Base-by-base conservation (phyloP, 2,888 invertebrate species). In the Archips crataeganus region DNA sequence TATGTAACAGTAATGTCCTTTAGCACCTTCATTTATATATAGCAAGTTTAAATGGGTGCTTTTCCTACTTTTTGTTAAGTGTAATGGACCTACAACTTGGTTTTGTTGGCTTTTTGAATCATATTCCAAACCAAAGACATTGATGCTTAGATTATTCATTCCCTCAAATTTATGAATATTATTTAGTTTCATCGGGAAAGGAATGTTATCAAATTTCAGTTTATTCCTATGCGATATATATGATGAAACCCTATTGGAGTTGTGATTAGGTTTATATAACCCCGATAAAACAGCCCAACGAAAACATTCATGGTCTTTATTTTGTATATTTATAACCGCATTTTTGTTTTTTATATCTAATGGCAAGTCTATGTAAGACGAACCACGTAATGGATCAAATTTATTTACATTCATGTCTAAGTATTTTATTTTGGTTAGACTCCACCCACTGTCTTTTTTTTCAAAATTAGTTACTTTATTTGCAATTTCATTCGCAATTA, bases 281-380 rank as follows among this genome's bases (percentile, higher is more conserved):
- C 61, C 61, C 15, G 39, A 61, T 10, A 42, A 42, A 2, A 45
- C 45, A 42, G 15, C 62, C 62, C 62, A 62, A 8, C 62, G 39
- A 15, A 62, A 62, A 15, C 62, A 62, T 15, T 62, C 62, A 10
- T 62, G 62, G 4, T 62, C 62, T 15, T 39, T 62, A 15, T 62
- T 62, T 42, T 62, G 39, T 2, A 62, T 42, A 15, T 62, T 62
- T 9, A 62, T 62, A 42, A 42, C 8, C 0, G 42, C 62, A 39
- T 62, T 62, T 62, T 15, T 42, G 15, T 42, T 62, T 15, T 62
- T 61, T 61, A 39, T 49, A 49, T n/a, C 49, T n/a, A 5, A 5
- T 49, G 49, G 49, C n/a, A 49, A 49, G n/a, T 49, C n/a, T 49
- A n/a, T 49, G 49, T 49, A n/a, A 49, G n/a, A 49, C n/a, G 49